A percentile compares a stretch with the other conserved stretches of the same genome.
Conservation (phyloP, 2,888 invertebrate genomes). For the Tromatobia lineatoria region DNA sequence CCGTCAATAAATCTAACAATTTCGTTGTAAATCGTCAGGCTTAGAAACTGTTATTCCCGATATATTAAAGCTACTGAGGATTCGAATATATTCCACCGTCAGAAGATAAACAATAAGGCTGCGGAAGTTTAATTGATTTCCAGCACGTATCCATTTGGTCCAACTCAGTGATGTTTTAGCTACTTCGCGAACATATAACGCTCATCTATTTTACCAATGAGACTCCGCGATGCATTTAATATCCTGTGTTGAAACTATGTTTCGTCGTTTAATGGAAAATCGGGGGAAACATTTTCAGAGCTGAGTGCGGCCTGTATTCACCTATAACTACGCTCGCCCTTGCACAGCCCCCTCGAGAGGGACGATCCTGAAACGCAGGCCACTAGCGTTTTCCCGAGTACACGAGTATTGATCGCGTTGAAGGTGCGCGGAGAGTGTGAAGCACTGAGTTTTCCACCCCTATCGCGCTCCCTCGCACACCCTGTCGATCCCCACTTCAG, state of each 20-base stretch:
- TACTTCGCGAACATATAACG: neutral
- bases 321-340: conserved; percentile 17
- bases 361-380: conserved; percentile 63
- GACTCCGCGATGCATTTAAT: conserved; percentile 37
- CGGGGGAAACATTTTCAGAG: conserved; percentile 42
- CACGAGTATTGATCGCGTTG: conserved; percentile 82
- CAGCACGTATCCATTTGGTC: neutral
- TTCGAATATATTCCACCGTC: conserved; percentile 11
- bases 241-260: conserved; percentile 48
- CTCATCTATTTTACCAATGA: conserved; percentile 48
- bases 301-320: conserved; percentile 9
- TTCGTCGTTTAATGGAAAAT: conserved; percentile 50
- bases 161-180: neutral
- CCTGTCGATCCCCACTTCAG: conserved; percentile 24
- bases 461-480: conserved; percentile 33
- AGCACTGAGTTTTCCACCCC: conserved; percentile 38
- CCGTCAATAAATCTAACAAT: neutral
- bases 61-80: conserved; percentile 5
- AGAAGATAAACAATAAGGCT: conserved; percentile 45
- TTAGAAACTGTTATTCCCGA: neutral
- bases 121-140: conserved; percentile 54
- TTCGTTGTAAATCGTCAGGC: neutral
- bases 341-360: conserved; percentile 48
- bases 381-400: conserved; percentile 73
- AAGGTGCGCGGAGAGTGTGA: conserved; percentile 38